Base-by-base conservation (phyloP, 2,113 vertebrate species). In the Equus przewalskii region DNA sequence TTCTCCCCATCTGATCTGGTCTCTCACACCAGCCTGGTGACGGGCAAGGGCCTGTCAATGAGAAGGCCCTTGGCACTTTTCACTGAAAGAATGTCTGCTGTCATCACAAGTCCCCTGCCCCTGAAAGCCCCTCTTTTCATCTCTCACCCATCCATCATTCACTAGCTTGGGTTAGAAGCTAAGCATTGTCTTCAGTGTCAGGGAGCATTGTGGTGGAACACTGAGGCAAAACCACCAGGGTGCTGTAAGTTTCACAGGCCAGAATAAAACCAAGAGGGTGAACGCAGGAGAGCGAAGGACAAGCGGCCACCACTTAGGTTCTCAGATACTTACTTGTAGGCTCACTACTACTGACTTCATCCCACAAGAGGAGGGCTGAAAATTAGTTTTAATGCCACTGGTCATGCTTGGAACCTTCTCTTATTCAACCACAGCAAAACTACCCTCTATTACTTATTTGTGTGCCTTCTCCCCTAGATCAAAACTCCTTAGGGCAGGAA, bases 301-400 rank as follows among this genome's bases (percentile, higher is more conserved):
- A 28, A 36, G 49, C 14, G 70, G 67, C 30, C 18, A 26, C 33
- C 65, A 22, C n/a, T 22, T 18, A 46, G 19, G 15, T 11, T 7
- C 24, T 46, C 13, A 69, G 60, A 46, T 6, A 13, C 10, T 9
- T 5, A 16, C 10, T 9, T 7, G 18, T 0, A 60, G 6, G 54
- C 26, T 11, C 14, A 33, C 18, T 18, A 51, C 11, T 36, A 36
- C 36, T 36, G 19, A 54, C 14, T 22, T 28, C 41, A 56, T 0
- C 28, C 18, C 21, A n/a, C 5, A 3, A 72, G 30, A 79, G 54
- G 7, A 75, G 5, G 26, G n/a, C 1, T 76, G 21, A 60, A 79
- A 69, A 36, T 11, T 44, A 36, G 41, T 10, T 16, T n/a, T 16
- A 24, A 7, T 28, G 46, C 19, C 36, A 72, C 9, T 46, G 46